Evolutionary conservation across 2,888 invertebrate species (phyloP).

Genomic region (Lathronympha strigana): DNA sequence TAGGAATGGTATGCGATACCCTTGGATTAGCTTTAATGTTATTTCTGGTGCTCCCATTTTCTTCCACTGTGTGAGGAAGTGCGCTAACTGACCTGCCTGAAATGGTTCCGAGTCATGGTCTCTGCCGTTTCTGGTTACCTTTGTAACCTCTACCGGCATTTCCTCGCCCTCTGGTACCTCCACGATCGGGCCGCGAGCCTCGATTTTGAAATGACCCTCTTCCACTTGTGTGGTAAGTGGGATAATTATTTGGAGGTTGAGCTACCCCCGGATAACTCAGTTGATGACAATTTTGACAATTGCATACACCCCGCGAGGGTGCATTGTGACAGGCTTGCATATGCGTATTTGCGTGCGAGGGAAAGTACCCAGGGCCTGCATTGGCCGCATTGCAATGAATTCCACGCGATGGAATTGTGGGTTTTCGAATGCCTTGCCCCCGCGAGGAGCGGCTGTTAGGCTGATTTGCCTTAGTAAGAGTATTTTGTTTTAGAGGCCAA

Average conservation of each 20-base stretch:
- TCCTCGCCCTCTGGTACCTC: constrained; percentile 6
- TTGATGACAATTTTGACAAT: not conserved
- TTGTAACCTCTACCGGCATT: not conserved
- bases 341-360: not conserved
- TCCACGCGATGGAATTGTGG: too few relatives aligned
- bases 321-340: not conserved
- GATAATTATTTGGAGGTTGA: not conserved
- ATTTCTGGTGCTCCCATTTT: too few relatives aligned
- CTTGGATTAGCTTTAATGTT: not conserved
- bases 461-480: too few relatives aligned
- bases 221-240: not conserved
- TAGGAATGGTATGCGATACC: not conserved
- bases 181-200: not conserved
- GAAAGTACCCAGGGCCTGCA: not conserved
- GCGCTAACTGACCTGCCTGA: too few relatives aligned
- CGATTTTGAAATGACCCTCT: not conserved
- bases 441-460: too few relatives aligned
- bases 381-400: not conserved
- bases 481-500: too few relatives aligned
- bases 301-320: constrained; percentile 1
- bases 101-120: constrained; percentile 1
- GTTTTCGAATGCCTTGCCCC: too few relatives aligned
- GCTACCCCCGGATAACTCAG: not conserved
- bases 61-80: too few relatives aligned
- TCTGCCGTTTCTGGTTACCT: not conserved